Base-by-base conservation (phyloP, 1,140 invertebrate genomes). In the Drosophila mayri region DNA sequence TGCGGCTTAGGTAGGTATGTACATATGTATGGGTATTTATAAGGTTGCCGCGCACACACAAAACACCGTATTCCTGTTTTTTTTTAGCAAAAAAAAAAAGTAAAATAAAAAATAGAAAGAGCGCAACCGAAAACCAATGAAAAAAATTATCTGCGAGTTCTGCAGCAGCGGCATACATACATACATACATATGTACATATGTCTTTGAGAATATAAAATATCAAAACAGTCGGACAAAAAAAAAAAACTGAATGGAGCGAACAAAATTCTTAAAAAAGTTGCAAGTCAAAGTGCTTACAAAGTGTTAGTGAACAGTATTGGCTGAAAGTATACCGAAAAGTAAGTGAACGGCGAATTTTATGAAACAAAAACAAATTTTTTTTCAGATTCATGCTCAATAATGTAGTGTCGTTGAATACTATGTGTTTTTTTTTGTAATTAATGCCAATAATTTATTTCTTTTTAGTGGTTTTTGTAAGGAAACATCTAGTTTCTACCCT, bases 191-290 rank as follows among this genome's bases (percentile, higher is more conserved):
- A 22, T 25, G 25, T 25, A 25, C 4, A 4, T 25, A 79, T 79
- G 77, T 79, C 76, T 77, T 76, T 57, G 44, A 52, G 65, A 68
- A 70, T 41, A 60, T 61, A 64, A 62, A 64, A 62, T 40, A 49
- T 43, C 44, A 40, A 76, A 68, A 22, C 16, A 60, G 11, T 41
- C 22, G 25, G 37, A 18, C 20, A 30, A 59, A 43, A 32, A 59
- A 43, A 35, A 62, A 44, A 44, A n/a, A n/a, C 12, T 1, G 30
- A 9, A 10, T 6, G 44, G 18, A 58, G 43, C 25, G 32, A 30
- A 37, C 37, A 50, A 71, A 70, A 38, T 58, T n/a, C 41, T 20
- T 11, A 16, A 38, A 30, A 47, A 44, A 67, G 61, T 64, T 64
- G 55, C 62, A 55, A 57, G 41, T 67, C 67, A 67, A 50, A 47